A percentile compares a stretch with the other conserved stretches of the same genome.
phyloP scores from a whole-genome alignment of 1,140 invertebrate genomes.

The Phymorhynchus buccinoides region DNA sequence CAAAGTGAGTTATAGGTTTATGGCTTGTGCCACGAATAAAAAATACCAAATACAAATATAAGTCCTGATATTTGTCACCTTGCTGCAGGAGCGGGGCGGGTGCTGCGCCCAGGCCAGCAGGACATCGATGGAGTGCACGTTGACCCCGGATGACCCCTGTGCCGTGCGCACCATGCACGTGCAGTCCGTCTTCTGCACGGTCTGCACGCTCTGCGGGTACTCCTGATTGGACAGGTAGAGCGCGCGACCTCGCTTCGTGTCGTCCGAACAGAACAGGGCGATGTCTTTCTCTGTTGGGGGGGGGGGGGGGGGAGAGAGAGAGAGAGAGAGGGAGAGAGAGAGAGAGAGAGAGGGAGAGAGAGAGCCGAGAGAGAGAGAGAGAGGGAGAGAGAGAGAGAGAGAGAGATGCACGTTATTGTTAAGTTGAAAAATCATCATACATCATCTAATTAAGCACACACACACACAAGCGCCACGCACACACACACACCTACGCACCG shows the following conservation, averaged over 20 bases:
- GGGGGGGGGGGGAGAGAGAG: neutral
- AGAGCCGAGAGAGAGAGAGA: no score
- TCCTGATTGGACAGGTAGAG: slow-evolving; percentile 58
- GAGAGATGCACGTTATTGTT: no score
- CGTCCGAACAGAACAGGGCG: slow-evolving; percentile 54
- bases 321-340: slow-evolving; percentile 24
- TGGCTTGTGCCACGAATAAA: no score
- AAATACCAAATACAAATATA: no score
- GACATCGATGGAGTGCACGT: slow-evolving; percentile 59
- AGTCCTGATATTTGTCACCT: no score
- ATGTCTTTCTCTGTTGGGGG: slow-evolving; percentile 56
- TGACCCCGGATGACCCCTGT: slow-evolving; percentile 43
- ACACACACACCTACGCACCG: no score
- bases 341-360: slow-evolving; percentile 17
- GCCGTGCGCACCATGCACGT: slow-evolving; percentile 52
- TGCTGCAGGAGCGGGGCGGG: slow-evolving; percentile 31
- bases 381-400: no score
- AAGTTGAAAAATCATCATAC: no score
- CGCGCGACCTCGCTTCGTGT: slow-evolving; percentile 50
- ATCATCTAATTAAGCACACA: no score
- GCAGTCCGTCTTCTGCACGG: slow-evolving; percentile 43
- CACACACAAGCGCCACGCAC: no score
- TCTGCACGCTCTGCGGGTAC: slow-evolving; percentile 51
- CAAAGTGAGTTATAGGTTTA: no score
- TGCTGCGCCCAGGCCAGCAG: slow-evolving; percentile 51